Evolutionary conservation across 2,797 vertebrate species (phyloP), one percentile per base, ranked within the genome.

Genomic region (Characodon lateralis): DNA sequence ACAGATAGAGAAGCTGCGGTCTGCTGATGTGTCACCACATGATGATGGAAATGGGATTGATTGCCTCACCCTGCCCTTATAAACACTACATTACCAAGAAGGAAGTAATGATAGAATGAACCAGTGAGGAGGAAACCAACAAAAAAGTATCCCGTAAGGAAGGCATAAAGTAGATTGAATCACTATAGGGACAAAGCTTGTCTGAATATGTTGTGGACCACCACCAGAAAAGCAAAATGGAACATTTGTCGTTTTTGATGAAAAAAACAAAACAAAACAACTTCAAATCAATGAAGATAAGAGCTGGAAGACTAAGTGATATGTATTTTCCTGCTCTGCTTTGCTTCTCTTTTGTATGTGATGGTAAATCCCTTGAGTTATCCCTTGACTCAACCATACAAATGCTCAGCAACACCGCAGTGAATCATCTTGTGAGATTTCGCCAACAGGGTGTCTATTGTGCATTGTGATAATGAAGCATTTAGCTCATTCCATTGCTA

Each of bases 31-130:
- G 78, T 24, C 63, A 12, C 51, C 76, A 9, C 79, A 56, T 75
- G 73, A 69, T 73, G 65, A 82, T 77, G 72, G 78, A 88, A 88
- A 91, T 87, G 26, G 81, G 86, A 92, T 89, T 91, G 90, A 91
- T 93, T 85, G 83, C 74, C 77, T 89, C 41, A 74, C 83, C 78
- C 84, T 76, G 78, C 71, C 77, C 87, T 86, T 80, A 87, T 93
- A 89, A 92, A 89, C 89, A 88, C 73, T 59, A 24, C 74, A 43
- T 87, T 86, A 87, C 88, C 63, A 70, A 73, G 84, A 78, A 81
- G 74, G 26, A 68, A 46, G 46, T 28, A 50, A 66, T 63, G 65
- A 28, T 46, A 53, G 56, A 74, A 66, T 63, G n/a, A 41, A 55
- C 31, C 20, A 79, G 74, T 28, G 41, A 35, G 31, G 66, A 73